Percentiles rank a stretch among this genome's conserved stretches.
Evolutionary conservation across 2,797 vertebrate genomes (phyloP).

Genomic region (Cryptoprocta ferox): DNA sequence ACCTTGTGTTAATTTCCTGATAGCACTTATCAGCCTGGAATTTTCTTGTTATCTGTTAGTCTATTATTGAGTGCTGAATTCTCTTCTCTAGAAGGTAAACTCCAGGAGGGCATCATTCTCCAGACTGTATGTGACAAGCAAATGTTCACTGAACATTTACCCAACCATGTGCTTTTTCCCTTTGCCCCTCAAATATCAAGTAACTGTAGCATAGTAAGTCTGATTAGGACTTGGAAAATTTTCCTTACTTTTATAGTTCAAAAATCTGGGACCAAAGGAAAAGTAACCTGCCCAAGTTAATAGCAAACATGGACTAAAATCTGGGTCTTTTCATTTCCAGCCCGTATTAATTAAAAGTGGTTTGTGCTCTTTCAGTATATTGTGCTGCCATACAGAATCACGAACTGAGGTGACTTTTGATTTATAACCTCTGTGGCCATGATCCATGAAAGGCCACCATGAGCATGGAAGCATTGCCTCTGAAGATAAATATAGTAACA

Average conservation of each 20-base stretch:
- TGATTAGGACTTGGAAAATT: background rate
- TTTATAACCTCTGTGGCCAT: background rate
- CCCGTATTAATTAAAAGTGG: background rate
- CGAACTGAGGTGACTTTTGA: background rate
- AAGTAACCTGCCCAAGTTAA: background rate
- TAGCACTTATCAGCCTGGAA: background rate
- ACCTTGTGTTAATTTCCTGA: background rate
- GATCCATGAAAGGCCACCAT: background rate
- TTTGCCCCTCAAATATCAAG: background rate
- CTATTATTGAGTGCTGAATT: background rate
- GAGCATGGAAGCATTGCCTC: background rate
- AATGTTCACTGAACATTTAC: background rate
- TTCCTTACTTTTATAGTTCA: background rate
- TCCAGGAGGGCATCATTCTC: background rate
- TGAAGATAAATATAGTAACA: background rate
- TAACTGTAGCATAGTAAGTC: background rate
- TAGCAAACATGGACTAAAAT: background rate
- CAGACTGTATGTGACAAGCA: background rate
- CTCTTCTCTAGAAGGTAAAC: background rate
- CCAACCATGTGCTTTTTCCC: background rate
- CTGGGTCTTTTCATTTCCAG: background rate
- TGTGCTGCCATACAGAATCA: background rate
- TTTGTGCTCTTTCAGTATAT: background rate
- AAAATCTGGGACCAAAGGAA: background rate
- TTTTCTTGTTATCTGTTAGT: slow-evolving; percentile 5